These are phyloP conservation scores for Ranitomeya variabilis DNA, from an alignment of 2,113 vertebrate species.

Conservation along the genomic window DNA sequence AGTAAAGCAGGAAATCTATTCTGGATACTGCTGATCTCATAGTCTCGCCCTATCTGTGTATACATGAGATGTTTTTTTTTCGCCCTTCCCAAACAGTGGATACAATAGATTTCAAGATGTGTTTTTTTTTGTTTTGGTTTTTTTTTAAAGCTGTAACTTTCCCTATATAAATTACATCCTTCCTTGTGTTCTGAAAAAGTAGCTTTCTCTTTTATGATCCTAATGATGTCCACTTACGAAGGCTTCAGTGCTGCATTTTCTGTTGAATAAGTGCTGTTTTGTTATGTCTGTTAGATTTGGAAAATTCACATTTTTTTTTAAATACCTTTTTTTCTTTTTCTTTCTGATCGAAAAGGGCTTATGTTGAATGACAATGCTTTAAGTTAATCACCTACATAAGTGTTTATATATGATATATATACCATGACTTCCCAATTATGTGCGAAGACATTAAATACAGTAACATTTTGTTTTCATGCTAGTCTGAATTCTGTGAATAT, in stretches of 20 bases:
- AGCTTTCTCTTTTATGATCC: neutral
- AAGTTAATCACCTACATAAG: constrained; percentile 72
- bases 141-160: neutral
- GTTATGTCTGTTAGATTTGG: constrained; percentile 63
- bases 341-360: constrained; percentile 68
- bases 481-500: neutral
- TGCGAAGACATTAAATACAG: constrained; percentile 87
- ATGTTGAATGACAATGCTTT: constrained; percentile 69
- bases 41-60: neutral
- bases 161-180: neutral
- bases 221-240: neutral
- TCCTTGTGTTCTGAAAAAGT: neutral
- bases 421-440: constrained; percentile 71
- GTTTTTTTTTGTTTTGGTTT: neutral
- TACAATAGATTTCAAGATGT: neutral
- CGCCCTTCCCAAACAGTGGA: neutral
- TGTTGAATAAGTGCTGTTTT: constrained; percentile 73
- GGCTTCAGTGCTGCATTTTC: constrained; percentile 56
- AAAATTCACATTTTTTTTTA: neutral
- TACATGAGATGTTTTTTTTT: neutral
- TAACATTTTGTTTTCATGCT: constrained; percentile 64
- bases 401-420: constrained; percentile 71
- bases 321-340: constrained; percentile 61
- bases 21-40: neutral
- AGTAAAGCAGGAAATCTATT: constrained; percentile 7